Conservation (phyloP, 2,888 invertebrate genomes). For the Rotaria magnacalcarata region DNA sequence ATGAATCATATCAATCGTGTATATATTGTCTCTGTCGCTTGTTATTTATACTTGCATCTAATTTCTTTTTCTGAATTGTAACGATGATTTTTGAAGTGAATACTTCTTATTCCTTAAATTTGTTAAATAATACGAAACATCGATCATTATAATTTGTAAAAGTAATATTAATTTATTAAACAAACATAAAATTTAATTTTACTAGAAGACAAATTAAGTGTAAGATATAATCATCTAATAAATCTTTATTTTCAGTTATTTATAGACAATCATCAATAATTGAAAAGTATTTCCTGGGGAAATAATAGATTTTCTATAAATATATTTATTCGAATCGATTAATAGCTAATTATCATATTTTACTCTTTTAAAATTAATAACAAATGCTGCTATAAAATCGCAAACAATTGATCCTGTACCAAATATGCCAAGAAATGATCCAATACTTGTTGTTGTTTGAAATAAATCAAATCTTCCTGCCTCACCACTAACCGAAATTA, state of each 20-base stretch:
- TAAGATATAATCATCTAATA: neutral
- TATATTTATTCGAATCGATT: too few relatives aligned
- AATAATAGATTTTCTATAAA: too few relatives aligned
- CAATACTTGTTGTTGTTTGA: constrained; percentile 34
- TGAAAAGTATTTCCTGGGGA: too few relatives aligned
- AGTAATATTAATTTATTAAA: too few relatives aligned
- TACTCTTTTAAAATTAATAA: neutral
- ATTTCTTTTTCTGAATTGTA: too few relatives aligned
- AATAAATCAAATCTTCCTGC: constrained; percentile 13
- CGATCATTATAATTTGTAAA: too few relatives aligned
- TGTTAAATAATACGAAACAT: too few relatives aligned
- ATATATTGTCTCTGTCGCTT: too few relatives aligned
- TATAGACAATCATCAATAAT: too few relatives aligned
- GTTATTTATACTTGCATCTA: too few relatives aligned
- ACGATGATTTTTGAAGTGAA: too few relatives aligned
- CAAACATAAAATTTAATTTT: neutral
- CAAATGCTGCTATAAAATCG: neutral
- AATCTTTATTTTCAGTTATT: neutral
- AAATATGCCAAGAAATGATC: constrained; percentile 19
- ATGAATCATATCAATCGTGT: neutral
- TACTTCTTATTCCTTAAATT: too few relatives aligned
- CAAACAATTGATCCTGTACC: neutral
- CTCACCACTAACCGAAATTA: constrained; percentile 6
- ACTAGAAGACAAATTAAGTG: neutral
- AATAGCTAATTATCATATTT: neutral